Evolutionary conservation across 2,113 vertebrate genomes (phyloP).

Genomic region (Morone saxatilis): DNA sequence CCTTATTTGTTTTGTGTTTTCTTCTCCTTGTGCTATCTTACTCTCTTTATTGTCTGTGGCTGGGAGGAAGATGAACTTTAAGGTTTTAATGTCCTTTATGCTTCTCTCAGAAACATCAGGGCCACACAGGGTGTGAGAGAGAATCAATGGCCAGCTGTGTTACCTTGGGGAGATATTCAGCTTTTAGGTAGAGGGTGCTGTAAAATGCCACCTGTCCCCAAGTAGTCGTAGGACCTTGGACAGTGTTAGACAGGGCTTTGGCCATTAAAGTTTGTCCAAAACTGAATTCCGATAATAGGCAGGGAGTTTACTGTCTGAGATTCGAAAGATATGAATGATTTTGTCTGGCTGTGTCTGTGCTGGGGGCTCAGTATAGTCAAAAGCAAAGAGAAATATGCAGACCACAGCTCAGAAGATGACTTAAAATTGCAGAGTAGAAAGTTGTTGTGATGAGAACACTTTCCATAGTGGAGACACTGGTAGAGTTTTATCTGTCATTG

Average conservation of each 20-base stretch:
- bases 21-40: not conserved
- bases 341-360: not conserved
- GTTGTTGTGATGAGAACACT: not conserved
- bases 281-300: not conserved
- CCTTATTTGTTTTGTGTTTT: not conserved
- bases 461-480: not conserved
- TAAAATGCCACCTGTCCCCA: not conserved
- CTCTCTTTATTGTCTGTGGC: not conserved
- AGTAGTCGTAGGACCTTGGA: not conserved
- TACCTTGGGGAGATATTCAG: conserved; percentile 5
- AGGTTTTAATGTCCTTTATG: not conserved
- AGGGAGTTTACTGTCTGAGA: not conserved
- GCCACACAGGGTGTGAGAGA: not conserved
- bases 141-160: not conserved
- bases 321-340: not conserved
- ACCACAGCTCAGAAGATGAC: not conserved
- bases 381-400: not conserved
- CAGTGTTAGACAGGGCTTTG: not conserved
- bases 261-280: not conserved
- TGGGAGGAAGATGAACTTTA: not conserved
- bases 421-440: not conserved
- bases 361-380: not conserved
- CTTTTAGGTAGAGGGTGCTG: not conserved
- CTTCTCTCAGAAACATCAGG: conserved; percentile 1
- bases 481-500: not conserved